phyloP scores from a whole-genome alignment of 2,113 vertebrate genomes.

The Cephalopterus ornatus region DNA sequence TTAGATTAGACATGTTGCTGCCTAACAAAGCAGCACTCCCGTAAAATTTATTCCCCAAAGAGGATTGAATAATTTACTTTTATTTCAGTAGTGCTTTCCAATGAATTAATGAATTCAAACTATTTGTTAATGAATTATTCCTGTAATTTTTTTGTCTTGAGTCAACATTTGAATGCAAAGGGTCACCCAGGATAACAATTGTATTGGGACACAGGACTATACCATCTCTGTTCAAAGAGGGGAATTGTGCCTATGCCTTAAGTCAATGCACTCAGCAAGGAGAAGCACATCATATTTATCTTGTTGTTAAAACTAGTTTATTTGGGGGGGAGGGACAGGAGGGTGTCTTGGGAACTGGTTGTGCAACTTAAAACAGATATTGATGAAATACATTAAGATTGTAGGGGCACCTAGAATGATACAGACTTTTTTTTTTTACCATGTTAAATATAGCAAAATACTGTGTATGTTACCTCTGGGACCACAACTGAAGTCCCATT shows the following conservation, averaged over 20 bases:
- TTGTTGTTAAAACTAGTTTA: constrained; percentile 70
- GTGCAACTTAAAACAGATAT: constrained; percentile 22
- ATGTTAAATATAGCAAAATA: constrained; percentile 34
- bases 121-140: constrained; percentile 47
- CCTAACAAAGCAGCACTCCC: background rate
- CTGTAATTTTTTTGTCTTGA: constrained; percentile 52
- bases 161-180: constrained; percentile 68
- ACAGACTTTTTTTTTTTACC: background rate
- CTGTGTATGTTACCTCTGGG: constrained; percentile 36
- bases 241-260: constrained; percentile 97
- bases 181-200: constrained; percentile 85
- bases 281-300: constrained; percentile 94
- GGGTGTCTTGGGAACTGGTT: constrained; percentile 31
- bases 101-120: background rate
- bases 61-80: background rate
- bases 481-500: constrained; percentile 9
- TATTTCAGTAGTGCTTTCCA: background rate
- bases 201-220: constrained; percentile 83
- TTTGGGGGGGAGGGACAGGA: constrained; percentile 59
- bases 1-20: background rate
- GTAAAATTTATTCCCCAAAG: background rate
- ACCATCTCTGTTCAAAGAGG: constrained; percentile 93
- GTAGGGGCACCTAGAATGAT: constrained; percentile 25
- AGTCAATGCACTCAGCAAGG: constrained; percentile 94
- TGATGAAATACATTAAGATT: constrained; percentile 17